Conservation (phyloP, 2,113 vertebrate species). For the Scortum barcoo region DNA sequence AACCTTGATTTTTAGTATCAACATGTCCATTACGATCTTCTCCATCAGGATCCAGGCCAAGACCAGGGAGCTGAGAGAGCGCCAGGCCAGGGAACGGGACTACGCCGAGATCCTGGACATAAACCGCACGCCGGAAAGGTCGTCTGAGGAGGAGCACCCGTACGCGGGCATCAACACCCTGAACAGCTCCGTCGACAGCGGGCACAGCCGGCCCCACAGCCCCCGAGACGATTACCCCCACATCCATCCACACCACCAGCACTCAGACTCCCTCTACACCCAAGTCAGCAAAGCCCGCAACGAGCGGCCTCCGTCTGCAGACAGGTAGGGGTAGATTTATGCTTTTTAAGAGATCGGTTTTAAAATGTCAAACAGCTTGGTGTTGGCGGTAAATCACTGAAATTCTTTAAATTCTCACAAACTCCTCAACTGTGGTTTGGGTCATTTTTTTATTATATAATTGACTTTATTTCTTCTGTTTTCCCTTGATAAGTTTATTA, state of each 20-base stretch:
- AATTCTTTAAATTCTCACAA: background rate
- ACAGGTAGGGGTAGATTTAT: slow-evolving; percentile 87
- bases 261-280: slow-evolving; percentile 82
- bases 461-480: background rate
- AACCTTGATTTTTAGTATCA: background rate
- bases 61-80: slow-evolving; percentile 92
- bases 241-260: slow-evolving; percentile 84
- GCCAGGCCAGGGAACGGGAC: slow-evolving; percentile 92
- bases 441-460: background rate
- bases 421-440: background rate
- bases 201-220: slow-evolving; percentile 75
- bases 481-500: background rate
- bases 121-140: slow-evolving; percentile 77
- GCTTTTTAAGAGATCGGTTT: background rate
- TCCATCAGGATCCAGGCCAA: slow-evolving; percentile 93
- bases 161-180: slow-evolving; percentile 85
- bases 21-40: background rate
- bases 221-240: slow-evolving; percentile 77
- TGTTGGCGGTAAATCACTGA: background rate
- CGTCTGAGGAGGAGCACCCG: slow-evolving; percentile 84
- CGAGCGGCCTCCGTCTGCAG: slow-evolving; percentile 88
- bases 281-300: slow-evolving; percentile 89
- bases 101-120: slow-evolving; percentile 92
- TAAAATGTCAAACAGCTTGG: background rate
- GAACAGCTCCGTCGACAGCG: slow-evolving; percentile 80